Evolutionary conservation across 1,140 invertebrate genomes (phyloP), one percentile per base, ranked within the genome.

Genomic region (Drosophila pandora): DNA sequence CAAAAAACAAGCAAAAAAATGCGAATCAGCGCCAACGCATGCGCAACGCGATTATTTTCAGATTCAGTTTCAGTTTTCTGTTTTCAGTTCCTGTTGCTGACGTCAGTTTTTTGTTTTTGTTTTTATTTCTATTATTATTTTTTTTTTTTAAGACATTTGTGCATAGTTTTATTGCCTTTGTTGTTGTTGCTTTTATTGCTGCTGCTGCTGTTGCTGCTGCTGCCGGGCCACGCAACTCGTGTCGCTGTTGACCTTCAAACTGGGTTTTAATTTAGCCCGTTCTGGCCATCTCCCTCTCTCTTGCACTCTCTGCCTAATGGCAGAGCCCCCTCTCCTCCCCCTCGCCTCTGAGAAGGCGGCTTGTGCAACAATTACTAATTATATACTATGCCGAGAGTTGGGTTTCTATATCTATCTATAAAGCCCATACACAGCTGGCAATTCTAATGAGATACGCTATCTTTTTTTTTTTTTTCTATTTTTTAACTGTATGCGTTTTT

Each of bases 281-380:
- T 37, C 34, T 37, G 70, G 76, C 17, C 17, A 12, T 12, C 25
- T 59, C 23, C 39, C 22, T 58, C 21, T 73, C 75, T 80, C n/a
- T 47, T 17, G 17, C 17, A 17, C 17, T 17, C 17, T 17, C 17
- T 17, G 17, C 17, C 17, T 17, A 17, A 17, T 17, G 17, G 17
- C 17, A 17, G 17, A 17, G 17, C 1, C 17, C 17, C 17, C 17
- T 17, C 17, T n/a, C n/a, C n/a, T n/a, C 17, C 17, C 17, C 17
- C 17, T n/a, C n/a, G n/a, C 17, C 17, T 17, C 17, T 17, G 17
- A 17, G 17, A 1, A 17, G 17, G 17, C 17, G 72, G 83, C 83
- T 87, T 87, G 83, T 87, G 83, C 83, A 87, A 87, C 83, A 88
- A 88, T 87, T 87, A 88, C 83, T 88, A 87, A 87, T 87, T 87